Percentiles rank a stretch among this genome's conserved stretches.
phyloP scores from a whole-genome alignment of 2,888 invertebrate species.

The Perithous albicinctus region DNA sequence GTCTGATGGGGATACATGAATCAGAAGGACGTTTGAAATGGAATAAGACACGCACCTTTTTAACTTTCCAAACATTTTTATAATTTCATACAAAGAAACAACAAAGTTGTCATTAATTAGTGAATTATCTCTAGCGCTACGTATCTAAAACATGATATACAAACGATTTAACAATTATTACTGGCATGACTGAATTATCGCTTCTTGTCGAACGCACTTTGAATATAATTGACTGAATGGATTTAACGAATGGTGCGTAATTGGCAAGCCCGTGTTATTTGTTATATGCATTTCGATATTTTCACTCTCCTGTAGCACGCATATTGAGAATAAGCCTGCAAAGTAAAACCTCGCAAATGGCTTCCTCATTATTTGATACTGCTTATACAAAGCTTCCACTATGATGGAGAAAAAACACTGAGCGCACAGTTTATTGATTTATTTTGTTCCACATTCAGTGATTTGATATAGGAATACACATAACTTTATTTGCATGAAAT shows the following conservation, averaged over 20 bases:
- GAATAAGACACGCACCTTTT: too few relatives aligned
- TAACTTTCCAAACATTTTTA: too few relatives aligned
- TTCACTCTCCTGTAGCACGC: not conserved
- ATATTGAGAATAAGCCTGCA: too few relatives aligned
- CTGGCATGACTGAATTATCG: not conserved
- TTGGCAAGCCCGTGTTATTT: not conserved
- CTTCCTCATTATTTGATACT: too few relatives aligned
- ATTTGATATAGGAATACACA: not conserved
- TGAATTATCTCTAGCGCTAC: not conserved
- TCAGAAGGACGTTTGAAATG: too few relatives aligned
- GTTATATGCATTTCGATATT: not conserved
- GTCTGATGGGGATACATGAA: too few relatives aligned
- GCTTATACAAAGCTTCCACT: too few relatives aligned
- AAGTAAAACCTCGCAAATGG: too few relatives aligned
- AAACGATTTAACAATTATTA: not conserved
- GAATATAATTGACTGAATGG: too few relatives aligned
- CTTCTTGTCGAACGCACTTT: too few relatives aligned
- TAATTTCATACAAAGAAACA: not conserved
- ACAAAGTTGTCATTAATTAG: not conserved
- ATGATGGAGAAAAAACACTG: too few relatives aligned
- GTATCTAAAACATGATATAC: not conserved
- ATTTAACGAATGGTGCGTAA: not conserved
- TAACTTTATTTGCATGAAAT: slow-evolving; percentile 5
- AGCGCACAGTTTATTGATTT: not conserved
- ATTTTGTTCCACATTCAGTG: not conserved